A percentile compares a stretch with the other conserved stretches of the same genome.
These are phyloP conservation scores for Heliconius eleuchia DNA, from an alignment of 1,140 invertebrate genomes.

Conservation along the genomic window DNA sequence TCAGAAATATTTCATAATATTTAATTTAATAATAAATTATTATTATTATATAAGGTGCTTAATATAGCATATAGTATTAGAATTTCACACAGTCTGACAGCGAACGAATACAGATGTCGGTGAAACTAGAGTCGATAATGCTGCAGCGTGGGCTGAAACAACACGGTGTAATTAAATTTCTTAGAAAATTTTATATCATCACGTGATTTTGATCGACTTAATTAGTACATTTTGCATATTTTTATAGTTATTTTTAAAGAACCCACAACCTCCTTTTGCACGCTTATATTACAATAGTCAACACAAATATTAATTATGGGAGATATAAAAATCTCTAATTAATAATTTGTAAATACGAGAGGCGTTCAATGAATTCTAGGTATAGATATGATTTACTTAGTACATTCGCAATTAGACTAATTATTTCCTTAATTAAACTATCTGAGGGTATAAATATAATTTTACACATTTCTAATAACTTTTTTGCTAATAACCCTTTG, in stretches of 20 bases:
- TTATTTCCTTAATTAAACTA: too few species aligned
- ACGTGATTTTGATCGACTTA: background rate
- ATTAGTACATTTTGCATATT: background rate
- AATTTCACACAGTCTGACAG: constrained; percentile 17
- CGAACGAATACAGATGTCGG: constrained; percentile 46
- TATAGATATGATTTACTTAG: too few species aligned
- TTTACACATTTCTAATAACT: too few species aligned
- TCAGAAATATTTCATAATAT: too few species aligned
- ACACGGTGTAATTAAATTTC: constrained; percentile 38
- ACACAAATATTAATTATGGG: too few species aligned
- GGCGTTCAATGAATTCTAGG: too few species aligned
- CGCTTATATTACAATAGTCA: background rate
- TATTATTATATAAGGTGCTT: background rate
- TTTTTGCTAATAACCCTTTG: too few species aligned
- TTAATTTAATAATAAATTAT: background rate
- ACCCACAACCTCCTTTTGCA: background rate
- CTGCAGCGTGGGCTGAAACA: constrained; percentile 45
- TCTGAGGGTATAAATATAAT: too few species aligned
- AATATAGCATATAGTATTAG: background rate
- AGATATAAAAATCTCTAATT: too few species aligned
- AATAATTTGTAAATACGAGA: too few species aligned
- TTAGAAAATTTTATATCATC: constrained; percentile 24
- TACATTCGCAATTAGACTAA: too few species aligned
- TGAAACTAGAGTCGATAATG: constrained; percentile 50
- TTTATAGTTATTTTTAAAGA: background rate